Base-by-base conservation (phyloP, 2,797 vertebrate species). In the Enteromius anoplus region DNA sequence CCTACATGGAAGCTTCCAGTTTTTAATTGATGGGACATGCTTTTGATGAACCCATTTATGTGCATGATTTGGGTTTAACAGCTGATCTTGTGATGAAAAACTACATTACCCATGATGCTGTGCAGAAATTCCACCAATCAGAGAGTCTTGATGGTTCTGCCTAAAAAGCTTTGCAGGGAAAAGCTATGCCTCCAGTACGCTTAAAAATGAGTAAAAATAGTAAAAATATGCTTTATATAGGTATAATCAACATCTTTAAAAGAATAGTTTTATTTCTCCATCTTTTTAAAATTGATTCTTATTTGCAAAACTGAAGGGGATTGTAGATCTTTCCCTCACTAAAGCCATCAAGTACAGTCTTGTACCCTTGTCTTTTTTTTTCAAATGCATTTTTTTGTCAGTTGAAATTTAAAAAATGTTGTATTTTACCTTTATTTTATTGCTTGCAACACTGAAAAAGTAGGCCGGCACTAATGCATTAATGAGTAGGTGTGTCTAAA, bases 101-200 rank as follows among this genome's bases (percentile, higher is more conserved):
- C 47, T 53, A 53, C 71, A 34, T 5, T 72, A 51, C 29, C 70
- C 47, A 73, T 34, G 29, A 73, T 34, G 26, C 47, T 73, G 71
- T 34, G 7, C 17, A 34, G 29, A 53, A 34, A 73, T 53, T 34
- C 47, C 26, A 34, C 47, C 47, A 72, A 72, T 72, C 47, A 51
- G 26, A 47, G 3, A 32, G 70, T 72, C 26, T 5, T 29, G 2
- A 19, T 10, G 29, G 12, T 72, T n/a, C 26, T 1, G 0, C 11
- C 10, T 12, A 51, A 71, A 72, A 21, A 51, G 45, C 17, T 72
- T 2, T 49, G 45, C 4, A 32, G 23, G 26, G 26, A 72, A 72
- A 1, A 29, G 12, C 23, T 69, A 3, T 15, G 37, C 11, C 12
- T 37, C 1, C 21, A 42, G 14, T 26, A 26, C 14, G 26, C 12